Conservation (phyloP, 2,797 vertebrate genomes). For the Paguma larvata region DNA sequence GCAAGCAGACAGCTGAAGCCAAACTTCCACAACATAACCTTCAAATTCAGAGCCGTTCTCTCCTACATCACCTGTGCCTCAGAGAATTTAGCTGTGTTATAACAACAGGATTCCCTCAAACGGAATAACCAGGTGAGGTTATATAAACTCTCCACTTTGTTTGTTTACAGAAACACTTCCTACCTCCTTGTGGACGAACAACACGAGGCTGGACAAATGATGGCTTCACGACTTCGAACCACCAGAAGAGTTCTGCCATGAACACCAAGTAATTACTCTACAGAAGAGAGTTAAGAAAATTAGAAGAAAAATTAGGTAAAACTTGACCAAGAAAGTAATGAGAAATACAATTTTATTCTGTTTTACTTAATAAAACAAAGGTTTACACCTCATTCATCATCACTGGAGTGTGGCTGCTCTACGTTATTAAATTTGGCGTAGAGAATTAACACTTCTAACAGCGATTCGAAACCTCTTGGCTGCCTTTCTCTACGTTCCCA, state of each 20-base stretch:
- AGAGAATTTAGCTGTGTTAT: neutral
- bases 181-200: slow-evolving; percentile 86
- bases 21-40: too few species aligned
- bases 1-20: neutral
- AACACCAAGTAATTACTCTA: slow-evolving; percentile 99
- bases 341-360: neutral
- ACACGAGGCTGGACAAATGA: slow-evolving; percentile 96
- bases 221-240: slow-evolving; percentile 98
- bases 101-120: neutral
- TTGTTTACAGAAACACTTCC: neutral
- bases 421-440: neutral
- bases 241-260: slow-evolving; percentile 98
- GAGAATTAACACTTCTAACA: neutral
- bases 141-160: neutral
- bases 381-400: neutral
- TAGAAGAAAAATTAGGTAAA: slow-evolving; percentile 54
- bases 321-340: slow-evolving; percentile 66
- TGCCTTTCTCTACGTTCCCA: neutral
- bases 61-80: neutral
- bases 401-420: neutral
- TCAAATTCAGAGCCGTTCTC: neutral
- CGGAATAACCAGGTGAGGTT: neutral
- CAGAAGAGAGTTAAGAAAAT: slow-evolving; percentile 55
- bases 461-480: neutral
- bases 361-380: neutral